These are phyloP conservation scores for Pyrochroa serraticornis DNA, from an alignment of 2,888 invertebrate species.

Conservation along the genomic window DNA sequence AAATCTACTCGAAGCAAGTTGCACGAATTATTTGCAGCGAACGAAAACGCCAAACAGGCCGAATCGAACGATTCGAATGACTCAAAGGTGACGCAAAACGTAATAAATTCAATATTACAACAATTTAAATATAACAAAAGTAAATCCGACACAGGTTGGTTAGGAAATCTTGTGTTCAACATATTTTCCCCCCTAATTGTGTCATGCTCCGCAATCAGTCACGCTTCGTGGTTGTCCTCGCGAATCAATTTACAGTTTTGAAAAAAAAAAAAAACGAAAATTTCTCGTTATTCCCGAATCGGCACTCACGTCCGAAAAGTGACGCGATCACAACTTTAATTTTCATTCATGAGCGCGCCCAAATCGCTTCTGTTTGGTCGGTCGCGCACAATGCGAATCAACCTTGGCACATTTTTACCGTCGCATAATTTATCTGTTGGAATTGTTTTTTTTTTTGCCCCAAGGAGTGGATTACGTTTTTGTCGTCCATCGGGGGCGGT, in stretches of 20 bases:
- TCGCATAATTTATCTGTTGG: conserved; percentile 34
- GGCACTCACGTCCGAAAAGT: not conserved
- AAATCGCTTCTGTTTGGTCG: conserved; percentile 41
- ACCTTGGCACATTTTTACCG: conserved; percentile 45
- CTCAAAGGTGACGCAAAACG: not conserved
- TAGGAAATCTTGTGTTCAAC: conserved; percentile 37
- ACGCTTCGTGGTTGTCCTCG: conserved; percentile 53
- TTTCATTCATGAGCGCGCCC: conserved; percentile 36
- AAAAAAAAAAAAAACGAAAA: conserved; percentile 21
- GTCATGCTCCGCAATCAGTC: conserved; percentile 54
- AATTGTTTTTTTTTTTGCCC: conserved; percentile 13
- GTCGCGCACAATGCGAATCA: conserved; percentile 34
- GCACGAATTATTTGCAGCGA: too few species aligned
- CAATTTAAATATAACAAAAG: conserved; percentile 31
- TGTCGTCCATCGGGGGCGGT: conserved; percentile 31
- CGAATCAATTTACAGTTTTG: conserved; percentile 25
- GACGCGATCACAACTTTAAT: conserved; percentile 34
- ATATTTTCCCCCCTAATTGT: conserved; percentile 45
- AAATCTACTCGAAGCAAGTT: too few species aligned
- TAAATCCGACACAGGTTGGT: conserved; percentile 37
- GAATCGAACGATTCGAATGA: too few species aligned
- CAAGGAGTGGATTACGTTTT: conserved; percentile 23
- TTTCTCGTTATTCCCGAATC: conserved; percentile 3
- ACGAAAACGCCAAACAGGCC: too few species aligned
- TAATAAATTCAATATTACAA: conserved; percentile 15